phyloP scores from a whole-genome alignment of 2,797 vertebrate species.

The Eulemur coronatus region DNA sequence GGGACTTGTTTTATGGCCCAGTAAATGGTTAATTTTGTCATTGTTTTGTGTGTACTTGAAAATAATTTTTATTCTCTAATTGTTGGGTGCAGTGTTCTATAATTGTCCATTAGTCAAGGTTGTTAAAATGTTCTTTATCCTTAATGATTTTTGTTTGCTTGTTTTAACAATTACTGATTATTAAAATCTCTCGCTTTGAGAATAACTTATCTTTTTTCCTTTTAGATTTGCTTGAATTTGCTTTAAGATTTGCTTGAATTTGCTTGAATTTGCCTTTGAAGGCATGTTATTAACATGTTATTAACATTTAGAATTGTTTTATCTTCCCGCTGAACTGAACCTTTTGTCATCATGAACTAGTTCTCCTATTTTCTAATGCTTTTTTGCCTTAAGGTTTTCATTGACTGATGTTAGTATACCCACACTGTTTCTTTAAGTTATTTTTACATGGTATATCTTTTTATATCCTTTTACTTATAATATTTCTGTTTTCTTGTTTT shows the following conservation, averaged over 20 bases:
- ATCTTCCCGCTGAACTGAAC: background rate
- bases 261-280: background rate
- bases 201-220: background rate
- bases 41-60: constrained; percentile 21
- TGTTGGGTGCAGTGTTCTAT: background rate
- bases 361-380: background rate
- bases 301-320: constrained; percentile 5
- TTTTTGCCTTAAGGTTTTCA: background rate
- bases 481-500: background rate
- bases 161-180: background rate
- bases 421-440: background rate
- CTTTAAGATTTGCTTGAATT: background rate
- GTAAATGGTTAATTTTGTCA: background rate
- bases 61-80: background rate
- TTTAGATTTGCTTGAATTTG: background rate
- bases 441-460: background rate
- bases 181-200: background rate
- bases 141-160: background rate
- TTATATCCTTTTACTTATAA: background rate
- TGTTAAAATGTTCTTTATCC: background rate
- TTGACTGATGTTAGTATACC: background rate
- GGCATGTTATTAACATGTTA: background rate
- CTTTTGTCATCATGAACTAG: background rate
- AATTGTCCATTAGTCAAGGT: background rate
- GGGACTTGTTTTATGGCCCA: background rate